These are phyloP conservation scores for Lottia scabra DNA, from an alignment of 2,888 invertebrate genomes.

Conservation along the genomic window DNA sequence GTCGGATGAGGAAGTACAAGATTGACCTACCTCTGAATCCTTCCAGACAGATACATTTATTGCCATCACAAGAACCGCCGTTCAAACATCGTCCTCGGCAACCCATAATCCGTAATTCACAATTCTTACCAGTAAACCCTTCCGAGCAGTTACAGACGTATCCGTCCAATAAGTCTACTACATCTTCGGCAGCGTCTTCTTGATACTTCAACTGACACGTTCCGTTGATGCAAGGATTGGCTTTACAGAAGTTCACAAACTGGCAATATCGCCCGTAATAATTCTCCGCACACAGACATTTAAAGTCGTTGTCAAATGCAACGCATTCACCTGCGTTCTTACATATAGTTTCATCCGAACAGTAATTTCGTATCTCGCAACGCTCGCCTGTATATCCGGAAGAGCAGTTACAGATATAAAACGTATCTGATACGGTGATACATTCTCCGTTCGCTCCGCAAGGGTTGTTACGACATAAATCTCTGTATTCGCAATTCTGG, in stretches of 20 bases:
- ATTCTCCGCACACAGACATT: constrained; percentile 35
- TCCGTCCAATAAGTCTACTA: neutral
- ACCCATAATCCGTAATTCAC: constrained; percentile 41
- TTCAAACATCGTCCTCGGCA: constrained; percentile 49
- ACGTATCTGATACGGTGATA: constrained; percentile 31
- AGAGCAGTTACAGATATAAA: constrained; percentile 37
- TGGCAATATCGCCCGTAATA: constrained; percentile 35
- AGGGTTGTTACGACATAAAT: constrained; percentile 47
- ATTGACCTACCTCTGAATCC: constrained; percentile 14
- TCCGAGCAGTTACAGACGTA: constrained; percentile 40
- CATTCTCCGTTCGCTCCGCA: constrained; percentile 52
- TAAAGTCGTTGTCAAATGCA: constrained; percentile 27
- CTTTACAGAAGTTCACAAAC: constrained; percentile 12
- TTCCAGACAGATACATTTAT: constrained; percentile 17
- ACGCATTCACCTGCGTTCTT: constrained; percentile 48
- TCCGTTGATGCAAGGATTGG: constrained; percentile 10
- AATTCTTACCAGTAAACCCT: constrained; percentile 39
- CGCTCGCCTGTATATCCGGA: constrained; percentile 43
- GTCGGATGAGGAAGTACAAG: too few relatives aligned
- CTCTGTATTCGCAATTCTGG: constrained; percentile 45
- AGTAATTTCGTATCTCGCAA: constrained; percentile 49
- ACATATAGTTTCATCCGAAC: constrained; percentile 40
- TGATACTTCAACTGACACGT: constrained; percentile 1
- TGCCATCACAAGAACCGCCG: constrained; percentile 38
- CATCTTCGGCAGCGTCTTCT: constrained; percentile 2